These are phyloP conservation scores for Marmota monax DNA, from an alignment of 2,113 vertebrate species.

Conservation along the genomic window DNA sequence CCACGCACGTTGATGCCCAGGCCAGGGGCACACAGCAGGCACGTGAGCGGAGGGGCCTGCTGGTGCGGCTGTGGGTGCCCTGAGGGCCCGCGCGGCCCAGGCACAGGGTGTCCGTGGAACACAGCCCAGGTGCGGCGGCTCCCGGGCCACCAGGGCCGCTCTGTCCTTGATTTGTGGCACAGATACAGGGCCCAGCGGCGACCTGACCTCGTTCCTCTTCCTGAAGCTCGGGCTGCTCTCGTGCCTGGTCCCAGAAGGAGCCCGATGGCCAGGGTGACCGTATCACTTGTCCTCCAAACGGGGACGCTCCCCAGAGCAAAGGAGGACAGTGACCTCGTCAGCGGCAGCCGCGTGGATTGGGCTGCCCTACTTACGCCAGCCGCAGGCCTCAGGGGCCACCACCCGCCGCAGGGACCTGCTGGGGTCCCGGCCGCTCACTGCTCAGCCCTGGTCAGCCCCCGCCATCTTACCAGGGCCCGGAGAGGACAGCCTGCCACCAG, in stretches of 20 bases:
- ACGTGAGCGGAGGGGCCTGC: no score
- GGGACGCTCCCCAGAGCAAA: constrained; percentile 11
- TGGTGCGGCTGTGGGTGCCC: background rate
- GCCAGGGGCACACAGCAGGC: no score
- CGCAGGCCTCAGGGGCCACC: no score
- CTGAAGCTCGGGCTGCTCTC: background rate
- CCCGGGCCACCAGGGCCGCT: accelerated
- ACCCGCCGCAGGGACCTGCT: no score
- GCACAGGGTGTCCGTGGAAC: accelerated
- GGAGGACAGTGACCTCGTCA: background rate
- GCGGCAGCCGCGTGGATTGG: background rate
- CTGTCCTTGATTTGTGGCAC: constrained; percentile 40
- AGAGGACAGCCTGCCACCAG: no score
- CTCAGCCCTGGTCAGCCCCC: background rate
- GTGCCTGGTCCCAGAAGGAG: constrained; percentile 66
- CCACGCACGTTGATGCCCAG: no score
- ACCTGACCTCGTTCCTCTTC: constrained; percentile 64
- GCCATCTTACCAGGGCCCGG: no score
- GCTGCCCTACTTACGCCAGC: no score
- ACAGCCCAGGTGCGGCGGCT: accelerated
- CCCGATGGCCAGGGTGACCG: background rate
- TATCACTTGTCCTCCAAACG: background rate
- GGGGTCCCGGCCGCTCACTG: no score
- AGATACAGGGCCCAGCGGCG: background rate
- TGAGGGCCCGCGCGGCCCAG: accelerated